Evolutionary conservation across 2,113 vertebrate species (phyloP).

Genomic region (Malurus cyaneus): DNA sequence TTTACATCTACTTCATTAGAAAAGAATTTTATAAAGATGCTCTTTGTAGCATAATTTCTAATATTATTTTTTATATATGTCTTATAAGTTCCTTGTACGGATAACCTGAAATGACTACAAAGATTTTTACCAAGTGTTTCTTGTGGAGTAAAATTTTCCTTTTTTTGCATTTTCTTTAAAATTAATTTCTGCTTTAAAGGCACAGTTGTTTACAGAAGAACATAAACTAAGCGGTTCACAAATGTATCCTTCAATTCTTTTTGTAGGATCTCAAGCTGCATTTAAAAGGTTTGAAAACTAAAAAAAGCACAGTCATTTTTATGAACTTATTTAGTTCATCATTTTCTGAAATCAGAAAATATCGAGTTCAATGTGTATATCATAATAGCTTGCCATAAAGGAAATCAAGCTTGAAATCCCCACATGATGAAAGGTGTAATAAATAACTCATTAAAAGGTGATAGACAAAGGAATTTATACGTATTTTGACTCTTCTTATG

Average conservation of each 20-base stretch:
- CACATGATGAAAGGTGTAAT: background rate
- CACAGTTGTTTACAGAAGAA: background rate
- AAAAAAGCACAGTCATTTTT: background rate
- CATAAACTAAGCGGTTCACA: rapidly evolving
- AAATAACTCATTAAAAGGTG: slow-evolving; percentile 1
- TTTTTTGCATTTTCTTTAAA: background rate
- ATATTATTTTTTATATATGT: background rate
- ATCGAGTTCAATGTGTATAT: background rate
- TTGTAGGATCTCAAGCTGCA: background rate
- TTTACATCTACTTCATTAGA: background rate
- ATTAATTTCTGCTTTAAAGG: background rate
- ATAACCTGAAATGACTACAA: background rate
- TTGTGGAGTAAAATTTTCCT: background rate
- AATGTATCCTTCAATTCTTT: background rate
- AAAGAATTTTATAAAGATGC: background rate
- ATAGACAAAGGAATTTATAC: background rate
- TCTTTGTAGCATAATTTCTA: background rate
- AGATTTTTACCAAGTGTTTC: background rate
- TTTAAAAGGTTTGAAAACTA: background rate
- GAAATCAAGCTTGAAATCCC: slow-evolving; percentile 19
- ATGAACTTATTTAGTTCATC: background rate
- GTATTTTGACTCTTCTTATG: background rate
- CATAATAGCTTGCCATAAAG: background rate
- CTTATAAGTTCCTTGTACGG: background rate
- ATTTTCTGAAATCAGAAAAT: background rate